These are phyloP conservation scores for Sebastes itinus DNA, from an alignment of 2,797 vertebrate species.

Conservation along the genomic window DNA sequence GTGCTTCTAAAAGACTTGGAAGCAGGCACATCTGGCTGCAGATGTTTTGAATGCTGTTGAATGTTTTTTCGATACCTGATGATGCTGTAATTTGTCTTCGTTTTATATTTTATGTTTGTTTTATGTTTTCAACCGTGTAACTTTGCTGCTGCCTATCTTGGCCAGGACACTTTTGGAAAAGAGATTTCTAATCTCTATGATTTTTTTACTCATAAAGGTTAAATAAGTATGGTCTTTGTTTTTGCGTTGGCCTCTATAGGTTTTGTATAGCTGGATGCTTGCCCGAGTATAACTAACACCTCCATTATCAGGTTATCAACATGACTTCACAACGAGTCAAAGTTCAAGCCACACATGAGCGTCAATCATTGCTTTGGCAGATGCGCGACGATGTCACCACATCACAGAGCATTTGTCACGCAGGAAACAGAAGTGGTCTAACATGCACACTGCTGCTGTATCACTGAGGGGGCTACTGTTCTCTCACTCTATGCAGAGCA, in stretches of 20 bases:
- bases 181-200: too few species aligned
- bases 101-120: too few species aligned
- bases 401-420: background rate
- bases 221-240: conserved; percentile 30
- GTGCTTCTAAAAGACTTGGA: too few species aligned
- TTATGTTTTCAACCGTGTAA: too few species aligned
- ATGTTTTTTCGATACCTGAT: too few species aligned
- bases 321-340: background rate
- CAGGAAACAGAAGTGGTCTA: background rate
- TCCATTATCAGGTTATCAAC: conserved; percentile 11
- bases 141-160: too few species aligned
- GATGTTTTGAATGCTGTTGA: too few species aligned
- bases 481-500: conserved; percentile 37
- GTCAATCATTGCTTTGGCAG: background rate
- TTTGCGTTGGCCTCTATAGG: conserved; percentile 5
- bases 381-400: conserved; percentile 6
- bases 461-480: conserved; percentile 9
- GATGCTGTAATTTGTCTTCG: too few species aligned
- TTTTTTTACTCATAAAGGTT: too few species aligned
- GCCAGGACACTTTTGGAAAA: too few species aligned
- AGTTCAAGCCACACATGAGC: background rate
- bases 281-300: conserved; percentile 17
- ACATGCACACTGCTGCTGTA: background rate
- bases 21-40: too few species aligned
- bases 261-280: background rate